phyloP scores from a whole-genome alignment of 1,140 invertebrate genomes.

The Frieseomelitta varia region DNA sequence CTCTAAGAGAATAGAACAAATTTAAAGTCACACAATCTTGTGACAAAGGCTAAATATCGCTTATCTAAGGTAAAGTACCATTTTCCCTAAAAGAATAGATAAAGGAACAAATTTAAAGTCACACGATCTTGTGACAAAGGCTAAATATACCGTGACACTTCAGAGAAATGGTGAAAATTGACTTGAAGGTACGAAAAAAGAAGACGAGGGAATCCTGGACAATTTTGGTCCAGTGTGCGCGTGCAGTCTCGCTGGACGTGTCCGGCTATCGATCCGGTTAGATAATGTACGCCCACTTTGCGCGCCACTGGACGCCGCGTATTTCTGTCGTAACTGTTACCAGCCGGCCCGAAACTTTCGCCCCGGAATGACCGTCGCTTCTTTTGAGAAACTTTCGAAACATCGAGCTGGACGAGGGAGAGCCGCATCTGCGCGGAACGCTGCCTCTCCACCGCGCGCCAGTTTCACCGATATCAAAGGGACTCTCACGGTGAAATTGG shows the following conservation, averaged over 20 bases:
- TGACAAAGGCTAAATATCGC: no score
- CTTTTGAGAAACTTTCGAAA: conserved; percentile 18
- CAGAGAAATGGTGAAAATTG: no score
- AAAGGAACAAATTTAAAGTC: no score
- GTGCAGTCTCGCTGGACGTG: not conserved
- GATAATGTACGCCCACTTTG: not conserved
- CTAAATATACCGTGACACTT: no score
- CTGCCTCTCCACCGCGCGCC: not conserved
- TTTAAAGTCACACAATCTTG: no score
- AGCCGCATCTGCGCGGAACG: not conserved
- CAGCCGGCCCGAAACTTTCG: conserved; percentile 1
- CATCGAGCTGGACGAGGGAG: not conserved
- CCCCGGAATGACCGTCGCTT: not conserved
- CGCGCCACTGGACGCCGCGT: not conserved
- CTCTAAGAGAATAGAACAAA: no score
- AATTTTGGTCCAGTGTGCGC: not conserved
- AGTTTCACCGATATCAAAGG: not conserved
- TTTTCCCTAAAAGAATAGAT: no score
- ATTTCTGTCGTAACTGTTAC: conserved; percentile 5
- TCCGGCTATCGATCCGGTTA: not conserved
- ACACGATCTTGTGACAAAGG: no score
- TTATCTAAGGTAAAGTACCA: no score
- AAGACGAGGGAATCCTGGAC: not conserved
- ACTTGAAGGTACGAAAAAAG: no score
- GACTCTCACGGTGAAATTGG: not conserved